These are phyloP conservation scores for Glareola pratincola DNA, from an alignment of 2,113 vertebrate genomes.

Conservation along the genomic window DNA sequence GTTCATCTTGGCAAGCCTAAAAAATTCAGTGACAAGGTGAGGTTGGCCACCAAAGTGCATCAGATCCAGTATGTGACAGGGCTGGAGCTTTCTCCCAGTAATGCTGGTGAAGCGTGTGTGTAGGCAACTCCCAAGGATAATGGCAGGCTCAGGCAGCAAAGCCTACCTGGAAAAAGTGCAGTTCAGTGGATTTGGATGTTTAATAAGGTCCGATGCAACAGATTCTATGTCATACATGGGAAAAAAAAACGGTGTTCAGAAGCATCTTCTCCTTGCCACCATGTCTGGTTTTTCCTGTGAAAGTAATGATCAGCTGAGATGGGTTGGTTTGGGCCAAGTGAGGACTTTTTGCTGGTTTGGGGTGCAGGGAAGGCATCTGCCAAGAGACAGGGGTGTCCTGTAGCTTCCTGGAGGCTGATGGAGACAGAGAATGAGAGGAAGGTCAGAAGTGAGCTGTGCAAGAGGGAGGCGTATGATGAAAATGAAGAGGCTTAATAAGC, in stretches of 20 bases:
- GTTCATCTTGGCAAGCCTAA: not conserved
- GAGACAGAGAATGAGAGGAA: not conserved
- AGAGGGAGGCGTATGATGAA: not conserved
- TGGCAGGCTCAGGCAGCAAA: not conserved
- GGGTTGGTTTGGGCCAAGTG: not conserved
- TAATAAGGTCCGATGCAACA: not conserved
- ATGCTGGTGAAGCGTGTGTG: accelerated
- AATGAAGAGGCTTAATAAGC: not conserved
- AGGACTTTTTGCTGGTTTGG: not conserved
- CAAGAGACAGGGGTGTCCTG: not conserved
- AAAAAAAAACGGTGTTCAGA: not conserved
- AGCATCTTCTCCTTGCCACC: not conserved
- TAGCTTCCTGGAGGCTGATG: not conserved
- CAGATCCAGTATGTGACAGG: not conserved
- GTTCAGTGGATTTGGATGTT: not conserved
- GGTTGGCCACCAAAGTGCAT: not conserved
- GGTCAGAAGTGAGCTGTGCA: not conserved
- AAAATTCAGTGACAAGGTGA: not conserved
- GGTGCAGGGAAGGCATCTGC: not conserved
- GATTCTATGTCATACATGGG: not conserved
- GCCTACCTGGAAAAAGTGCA: not conserved
- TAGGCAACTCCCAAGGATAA: not conserved
- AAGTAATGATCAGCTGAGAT: not conserved
- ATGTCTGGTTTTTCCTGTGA: not conserved
- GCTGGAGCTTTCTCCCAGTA: not conserved